These are phyloP conservation scores for Drosophila formosana DNA, from an alignment of 2,888 invertebrate species.

Conservation along the genomic window DNA sequence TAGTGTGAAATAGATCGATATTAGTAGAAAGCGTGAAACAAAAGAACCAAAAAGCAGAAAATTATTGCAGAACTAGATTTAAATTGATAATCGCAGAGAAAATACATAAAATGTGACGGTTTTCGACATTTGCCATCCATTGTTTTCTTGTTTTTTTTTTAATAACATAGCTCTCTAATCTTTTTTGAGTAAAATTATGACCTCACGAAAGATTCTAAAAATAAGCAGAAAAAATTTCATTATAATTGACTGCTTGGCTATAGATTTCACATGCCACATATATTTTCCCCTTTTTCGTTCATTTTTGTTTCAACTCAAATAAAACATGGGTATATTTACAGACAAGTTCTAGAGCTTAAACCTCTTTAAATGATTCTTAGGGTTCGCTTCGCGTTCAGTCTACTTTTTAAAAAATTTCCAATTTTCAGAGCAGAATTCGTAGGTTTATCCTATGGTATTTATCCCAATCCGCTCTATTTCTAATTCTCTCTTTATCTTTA, in stretches of 20 bases:
- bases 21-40: constrained; percentile 8
- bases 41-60: neutral
- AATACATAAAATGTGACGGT: neutral
- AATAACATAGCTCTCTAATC: constrained; percentile 3
- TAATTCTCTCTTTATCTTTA: neutral
- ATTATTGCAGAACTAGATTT: constrained; percentile 4
- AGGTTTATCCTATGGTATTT: neutral
- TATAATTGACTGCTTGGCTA: constrained; percentile 2
- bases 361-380: too few species aligned
- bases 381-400: neutral
- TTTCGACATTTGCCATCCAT: constrained; percentile 3
- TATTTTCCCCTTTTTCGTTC: too few species aligned
- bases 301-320: too few species aligned
- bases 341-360: too few species aligned
- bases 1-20: neutral
- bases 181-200: neutral
- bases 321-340: too few species aligned
- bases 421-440: neutral
- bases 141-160: neutral
- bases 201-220: neutral
- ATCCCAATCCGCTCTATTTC: neutral
- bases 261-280: neutral
- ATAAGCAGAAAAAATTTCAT: neutral
- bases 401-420: neutral
- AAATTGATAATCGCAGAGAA: neutral